Evolutionary conservation across 2,888 invertebrate genomes (phyloP), one percentile per base, ranked within the genome.

Genomic region (Coenonympha glycerion): DNA sequence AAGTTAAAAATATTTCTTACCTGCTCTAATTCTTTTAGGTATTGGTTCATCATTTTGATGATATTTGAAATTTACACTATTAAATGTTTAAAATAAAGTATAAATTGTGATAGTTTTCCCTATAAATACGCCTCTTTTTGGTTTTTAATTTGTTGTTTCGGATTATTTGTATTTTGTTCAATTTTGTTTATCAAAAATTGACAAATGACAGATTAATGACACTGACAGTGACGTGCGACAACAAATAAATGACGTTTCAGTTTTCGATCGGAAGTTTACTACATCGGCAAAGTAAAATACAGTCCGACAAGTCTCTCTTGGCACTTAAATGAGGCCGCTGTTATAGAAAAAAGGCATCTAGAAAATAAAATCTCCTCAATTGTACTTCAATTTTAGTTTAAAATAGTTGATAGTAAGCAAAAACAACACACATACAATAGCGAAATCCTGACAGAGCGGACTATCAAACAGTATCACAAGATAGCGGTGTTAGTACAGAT

Each of bases 1-100:
- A 19, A 4, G 1, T 11, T 19, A 21, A 8, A n/a, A 33, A 6
- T 36, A 1, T 21, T 21, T 9, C 64, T 70, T 79, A 94, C 95
- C 88, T 94, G 94, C 70, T 95, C 95, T 49, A 95, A 86, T 71
- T 95, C 95, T 78, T 94, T 95, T 88, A 95, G 90, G 71, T 95
- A 95, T 87, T 95, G 94, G 87, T 94, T 91, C 89, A 93, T 92
- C 94, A 95, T 94, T 83, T 92, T 93, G 69, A 47, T 18, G 9
- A 28, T 13, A 30, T 26, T 3, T 40, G 30, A 39, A 18, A 13
- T 13, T 13, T 31, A 16, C 21, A 15, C 0, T 19, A 31, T 22
- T 31, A 15, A 8, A 15, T 8, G 8, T 9, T 6, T 21, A 21
- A 11, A 4, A n/a, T 18, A 15, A 26, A 19, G 3, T 18, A 2